phyloP scores from a whole-genome alignment of 2,888 invertebrate species.

The Sussaba pulchella region DNA sequence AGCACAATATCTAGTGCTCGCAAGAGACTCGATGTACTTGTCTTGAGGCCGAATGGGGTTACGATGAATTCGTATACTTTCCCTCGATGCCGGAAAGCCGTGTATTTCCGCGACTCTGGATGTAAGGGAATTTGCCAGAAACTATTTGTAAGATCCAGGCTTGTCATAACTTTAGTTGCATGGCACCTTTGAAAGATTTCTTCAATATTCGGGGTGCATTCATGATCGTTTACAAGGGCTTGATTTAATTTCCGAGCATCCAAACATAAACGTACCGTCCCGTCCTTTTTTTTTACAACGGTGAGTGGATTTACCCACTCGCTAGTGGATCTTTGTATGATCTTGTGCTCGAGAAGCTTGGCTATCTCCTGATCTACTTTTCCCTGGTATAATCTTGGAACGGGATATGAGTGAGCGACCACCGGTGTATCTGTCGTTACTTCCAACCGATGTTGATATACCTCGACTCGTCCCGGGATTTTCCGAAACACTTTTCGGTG shows the following conservation, averaged over 20 bases:
- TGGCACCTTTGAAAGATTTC: slow-evolving; percentile 47
- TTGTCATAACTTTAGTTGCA: slow-evolving; percentile 31
- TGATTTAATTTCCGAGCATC: slow-evolving; percentile 28
- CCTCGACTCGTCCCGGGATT: background rate
- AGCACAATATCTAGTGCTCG: background rate
- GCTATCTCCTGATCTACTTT: slow-evolving; percentile 69
- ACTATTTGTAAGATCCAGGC: slow-evolving; percentile 64
- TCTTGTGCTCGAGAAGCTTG: slow-evolving; percentile 69
- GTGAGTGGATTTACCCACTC: slow-evolving; percentile 72
- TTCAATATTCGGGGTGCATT: slow-evolving; percentile 43
- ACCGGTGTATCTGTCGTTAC: slow-evolving; percentile 68
- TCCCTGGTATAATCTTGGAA: slow-evolving; percentile 69
- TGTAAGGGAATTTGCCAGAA: slow-evolving; percentile 69
- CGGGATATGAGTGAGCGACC: slow-evolving; percentile 69
- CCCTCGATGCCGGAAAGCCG: slow-evolving; percentile 50
- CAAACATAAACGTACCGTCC: slow-evolving; percentile 37
- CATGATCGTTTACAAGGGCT: slow-evolving; percentile 35
- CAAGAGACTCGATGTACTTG: slow-evolving; percentile 17
- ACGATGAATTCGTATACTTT: slow-evolving; percentile 53
- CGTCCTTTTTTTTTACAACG: slow-evolving; percentile 37
- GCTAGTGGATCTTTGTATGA: slow-evolving; percentile 73
- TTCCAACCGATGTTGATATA: slow-evolving; percentile 68
- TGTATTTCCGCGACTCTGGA: slow-evolving; percentile 48
- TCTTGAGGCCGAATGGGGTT: slow-evolving; percentile 48
- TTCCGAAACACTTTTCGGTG: slow-evolving; percentile 7